Evolutionary conservation across 2,888 invertebrate genomes (phyloP), one percentile per base, ranked within the genome.

Genomic region (Pasiphila rectangulata): DNA sequence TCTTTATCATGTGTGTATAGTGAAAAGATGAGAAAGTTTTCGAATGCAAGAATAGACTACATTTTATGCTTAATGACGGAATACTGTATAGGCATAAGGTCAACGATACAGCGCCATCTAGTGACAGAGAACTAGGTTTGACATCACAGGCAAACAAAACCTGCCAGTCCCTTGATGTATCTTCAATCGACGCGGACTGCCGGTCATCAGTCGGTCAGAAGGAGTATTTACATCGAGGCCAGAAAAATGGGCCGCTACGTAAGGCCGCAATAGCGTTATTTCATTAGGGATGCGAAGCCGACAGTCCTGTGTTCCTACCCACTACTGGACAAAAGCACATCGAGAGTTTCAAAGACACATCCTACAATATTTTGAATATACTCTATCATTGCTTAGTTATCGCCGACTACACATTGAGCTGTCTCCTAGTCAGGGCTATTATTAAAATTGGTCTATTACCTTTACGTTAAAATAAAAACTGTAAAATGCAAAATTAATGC

Each of bases 321-420:
- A 71, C 86, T 86, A 86, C 78, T 76, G 83, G 81, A 84, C 82
- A 77, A 69, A 87, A 87, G 87, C 87, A 87, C 86, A 87, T 78
- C 79, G 72, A 87, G 85, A 87, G 65, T 83, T 84, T 79, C 78
- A 85, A 85, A 86, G 76, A 85, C 83, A 83, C 80, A 75, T 78
- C 78, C 83, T 86, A 87, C 78, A 62, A 72, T 81, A 83, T 75
- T 81, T 64, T 67, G 67, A 79, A 79, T 84, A 80, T 76, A 76
- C 70, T 75, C 72, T 74, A 72, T 75, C 69, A 35, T 43, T 35
- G 61, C 69, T 76, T 73, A 70, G 65, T 65, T 69, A 67, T 78
- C 72, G 64, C 76, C 69, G 74, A 73, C 81, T 85, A 85, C 83
- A 80, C 81, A 82, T 82, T 81, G 86, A 85, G 86, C 86, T 77